Conservation (phyloP, 2,888 invertebrate genomes). For the Meghimatium bilineatum region DNA sequence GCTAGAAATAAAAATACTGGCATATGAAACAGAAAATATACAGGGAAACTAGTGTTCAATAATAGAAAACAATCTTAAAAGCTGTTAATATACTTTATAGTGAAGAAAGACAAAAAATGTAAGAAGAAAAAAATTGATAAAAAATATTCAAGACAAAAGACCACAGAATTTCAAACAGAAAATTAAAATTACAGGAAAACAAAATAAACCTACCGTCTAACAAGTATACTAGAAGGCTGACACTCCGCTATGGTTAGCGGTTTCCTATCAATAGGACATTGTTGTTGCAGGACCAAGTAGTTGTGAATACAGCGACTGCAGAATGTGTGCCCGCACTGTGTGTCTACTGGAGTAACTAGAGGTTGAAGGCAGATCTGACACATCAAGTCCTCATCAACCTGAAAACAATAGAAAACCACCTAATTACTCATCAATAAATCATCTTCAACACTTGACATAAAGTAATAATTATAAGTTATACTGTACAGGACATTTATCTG, state of each 20-base stretch:
- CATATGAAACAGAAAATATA: too few species aligned
- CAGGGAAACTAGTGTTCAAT: too few species aligned
- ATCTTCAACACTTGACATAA: too few species aligned
- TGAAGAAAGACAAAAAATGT: neutral
- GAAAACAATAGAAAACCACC: neutral
- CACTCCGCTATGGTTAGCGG: slow-evolving; percentile 75
- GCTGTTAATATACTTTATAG: too few species aligned
- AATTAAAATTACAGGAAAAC: neutral
- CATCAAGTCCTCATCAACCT: slow-evolving; percentile 77
- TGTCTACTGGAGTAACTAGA: slow-evolving; percentile 78
- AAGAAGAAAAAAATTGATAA: neutral
- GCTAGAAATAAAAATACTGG: too few species aligned
- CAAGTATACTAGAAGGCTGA: slow-evolving; percentile 77
- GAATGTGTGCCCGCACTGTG: slow-evolving; percentile 76
- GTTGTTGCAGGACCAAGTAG: slow-evolving; percentile 76
- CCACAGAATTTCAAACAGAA: neutral
- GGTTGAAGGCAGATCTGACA: slow-evolving; percentile 79
- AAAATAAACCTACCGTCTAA: slow-evolving; percentile 74
- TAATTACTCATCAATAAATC: too few species aligned
- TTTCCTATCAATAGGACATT: slow-evolving; percentile 77
- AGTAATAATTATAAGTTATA: too few species aligned
- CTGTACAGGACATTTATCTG: too few species aligned
- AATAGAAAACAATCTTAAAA: too few species aligned
- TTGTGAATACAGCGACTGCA: slow-evolving; percentile 74
- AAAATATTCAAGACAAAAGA: neutral